These are phyloP conservation scores for Strigamia transsilvanica DNA, from an alignment of 2,888 invertebrate genomes.

Conservation along the genomic window DNA sequence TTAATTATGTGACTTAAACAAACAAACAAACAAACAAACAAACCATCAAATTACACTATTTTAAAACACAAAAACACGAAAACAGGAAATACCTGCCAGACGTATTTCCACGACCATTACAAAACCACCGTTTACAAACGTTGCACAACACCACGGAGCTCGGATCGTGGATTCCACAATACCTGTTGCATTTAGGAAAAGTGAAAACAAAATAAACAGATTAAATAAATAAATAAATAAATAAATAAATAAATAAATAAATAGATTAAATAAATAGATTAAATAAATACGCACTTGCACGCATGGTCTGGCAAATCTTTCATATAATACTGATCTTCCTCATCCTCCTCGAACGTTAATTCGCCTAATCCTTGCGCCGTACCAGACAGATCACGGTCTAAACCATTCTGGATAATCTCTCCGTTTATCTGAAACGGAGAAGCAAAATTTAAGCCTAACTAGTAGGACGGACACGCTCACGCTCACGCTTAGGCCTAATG, in stretches of 20 bases:
- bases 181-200: conserved; percentile 69
- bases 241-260: background rate
- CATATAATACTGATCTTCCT: conserved; percentile 87
- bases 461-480: background rate
- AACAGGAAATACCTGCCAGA: conserved; percentile 73
- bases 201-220: no score
- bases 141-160: conserved; percentile 98
- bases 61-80: conserved; percentile 42
- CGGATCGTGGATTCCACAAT: conserved; percentile 98
- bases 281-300: conserved; percentile 54
- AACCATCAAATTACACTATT: no score
- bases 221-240: background rate
- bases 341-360: conserved; percentile 94
- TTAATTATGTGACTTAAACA: conserved; percentile 97
- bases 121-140: conserved; percentile 99
- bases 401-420: conserved; percentile 55
- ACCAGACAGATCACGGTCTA: conserved; percentile 54
- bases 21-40: no score
- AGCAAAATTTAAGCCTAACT: conserved; percentile 28
- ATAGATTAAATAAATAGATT: background rate
- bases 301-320: conserved; percentile 63
- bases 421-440: conserved; percentile 55
- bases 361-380: conserved; percentile 77
- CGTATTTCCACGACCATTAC: conserved; percentile 97
- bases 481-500: conserved; percentile 33